Evolutionary conservation across 2,113 vertebrate species (phyloP).

Genomic region (Caracal caracal): DNA sequence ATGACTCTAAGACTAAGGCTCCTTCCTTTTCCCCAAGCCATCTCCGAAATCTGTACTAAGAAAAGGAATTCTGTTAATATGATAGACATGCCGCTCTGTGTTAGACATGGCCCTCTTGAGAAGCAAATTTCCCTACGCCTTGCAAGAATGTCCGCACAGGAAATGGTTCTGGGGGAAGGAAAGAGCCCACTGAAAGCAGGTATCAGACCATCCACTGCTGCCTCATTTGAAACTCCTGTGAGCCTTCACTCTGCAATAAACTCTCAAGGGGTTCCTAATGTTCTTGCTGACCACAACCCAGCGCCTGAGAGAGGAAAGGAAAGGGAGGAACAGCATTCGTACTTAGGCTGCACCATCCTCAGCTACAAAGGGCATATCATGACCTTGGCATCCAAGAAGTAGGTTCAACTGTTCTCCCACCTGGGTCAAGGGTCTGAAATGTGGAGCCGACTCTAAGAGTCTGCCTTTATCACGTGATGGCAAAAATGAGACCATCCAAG

Average conservation of each 20-base stretch:
- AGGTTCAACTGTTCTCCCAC: not conserved
- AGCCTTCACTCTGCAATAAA: not conserved
- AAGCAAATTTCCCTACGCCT: not conserved
- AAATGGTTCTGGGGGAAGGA: not conserved
- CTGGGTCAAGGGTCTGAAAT: not conserved
- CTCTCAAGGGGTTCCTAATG: not conserved
- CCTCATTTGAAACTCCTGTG: not conserved
- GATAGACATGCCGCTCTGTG: not conserved
- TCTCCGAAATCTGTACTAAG: not conserved
- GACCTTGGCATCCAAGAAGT: not conserved
- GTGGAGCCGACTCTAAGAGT: not conserved
- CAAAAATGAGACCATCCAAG: not conserved
- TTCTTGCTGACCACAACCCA: not conserved
- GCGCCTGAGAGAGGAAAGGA: not conserved
- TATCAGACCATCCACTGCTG: not conserved
- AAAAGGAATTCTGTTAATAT: not conserved
- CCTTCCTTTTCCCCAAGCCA: not conserved
- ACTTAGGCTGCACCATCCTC: not conserved
- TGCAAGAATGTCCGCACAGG: not conserved
- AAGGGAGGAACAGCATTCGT: too few relatives aligned
- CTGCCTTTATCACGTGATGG: not conserved
- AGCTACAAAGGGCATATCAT: not conserved
- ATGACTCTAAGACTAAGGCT: not conserved
- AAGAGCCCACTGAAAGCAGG: not conserved
- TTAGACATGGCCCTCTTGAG: not conserved